phyloP scores from a whole-genome alignment of 2,888 invertebrate species.

The Nemotelus pantherinus region DNA sequence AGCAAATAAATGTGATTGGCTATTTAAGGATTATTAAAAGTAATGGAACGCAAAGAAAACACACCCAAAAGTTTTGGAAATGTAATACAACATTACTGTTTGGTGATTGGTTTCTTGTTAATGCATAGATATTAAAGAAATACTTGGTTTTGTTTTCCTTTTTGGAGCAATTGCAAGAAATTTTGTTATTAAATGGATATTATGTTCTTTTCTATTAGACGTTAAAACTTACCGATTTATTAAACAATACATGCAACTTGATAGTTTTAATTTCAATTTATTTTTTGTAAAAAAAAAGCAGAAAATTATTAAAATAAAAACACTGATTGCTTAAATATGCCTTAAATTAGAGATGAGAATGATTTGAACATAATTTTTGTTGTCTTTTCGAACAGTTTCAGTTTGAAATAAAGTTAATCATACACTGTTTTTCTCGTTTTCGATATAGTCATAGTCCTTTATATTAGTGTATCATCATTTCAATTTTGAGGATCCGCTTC shows the following conservation, averaged over 20 bases:
- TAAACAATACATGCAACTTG: constrained; percentile 25
- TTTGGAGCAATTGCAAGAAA: constrained; percentile 24
- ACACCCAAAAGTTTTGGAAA: constrained; percentile 7
- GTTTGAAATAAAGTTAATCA: constrained; percentile 46
- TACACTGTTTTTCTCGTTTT: neutral
- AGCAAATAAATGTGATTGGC: constrained; percentile 41
- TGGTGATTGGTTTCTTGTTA: constrained; percentile 41
- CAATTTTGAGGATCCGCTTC: too few species aligned
- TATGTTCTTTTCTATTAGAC: constrained; percentile 26
- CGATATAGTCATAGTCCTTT: too few species aligned
- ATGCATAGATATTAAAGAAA: constrained; percentile 25
- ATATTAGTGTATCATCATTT: too few species aligned
- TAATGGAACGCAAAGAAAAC: constrained; percentile 7
- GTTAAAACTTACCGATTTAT: constrained; percentile 18
- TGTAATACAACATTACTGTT: constrained; percentile 35
- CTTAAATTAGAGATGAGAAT: constrained; percentile 42
- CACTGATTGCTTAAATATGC: constrained; percentile 44
- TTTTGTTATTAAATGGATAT: constrained; percentile 32
- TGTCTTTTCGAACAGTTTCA: constrained; percentile 45
- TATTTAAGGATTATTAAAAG: constrained; percentile 20
- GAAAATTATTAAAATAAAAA: constrained; percentile 30
- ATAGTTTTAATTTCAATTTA: constrained; percentile 23
- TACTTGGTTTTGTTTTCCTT: constrained; percentile 12
- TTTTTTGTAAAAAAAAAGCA: constrained; percentile 26
- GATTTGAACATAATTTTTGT: constrained; percentile 42